Percentiles rank a stretch among this genome's conserved stretches.
phyloP scores from a whole-genome alignment of 2,797 vertebrate genomes.

The Coranthus polyacanthus region DNA sequence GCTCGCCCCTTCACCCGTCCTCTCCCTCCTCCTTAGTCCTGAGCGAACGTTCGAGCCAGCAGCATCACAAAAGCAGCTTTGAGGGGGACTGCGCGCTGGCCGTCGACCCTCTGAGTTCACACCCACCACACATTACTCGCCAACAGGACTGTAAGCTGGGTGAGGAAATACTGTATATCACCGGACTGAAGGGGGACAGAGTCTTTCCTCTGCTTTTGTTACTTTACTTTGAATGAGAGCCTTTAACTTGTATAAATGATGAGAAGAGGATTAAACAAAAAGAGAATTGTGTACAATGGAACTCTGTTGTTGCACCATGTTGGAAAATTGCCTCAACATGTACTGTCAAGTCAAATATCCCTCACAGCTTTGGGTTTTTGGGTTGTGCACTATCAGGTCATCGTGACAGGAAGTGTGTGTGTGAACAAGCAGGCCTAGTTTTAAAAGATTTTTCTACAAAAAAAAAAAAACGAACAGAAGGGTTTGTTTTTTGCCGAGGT shows the following conservation, averaged over 20 bases:
- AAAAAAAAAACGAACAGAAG: conserved; percentile 4
- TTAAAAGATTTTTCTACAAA: too few species aligned
- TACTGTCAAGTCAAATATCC: conserved; percentile 72
- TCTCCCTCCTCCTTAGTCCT: conserved; percentile 39
- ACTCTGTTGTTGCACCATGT: conserved; percentile 64
- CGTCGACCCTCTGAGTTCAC: conserved; percentile 74
- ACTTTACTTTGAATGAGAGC: conserved; percentile 29
- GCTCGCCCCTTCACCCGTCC: not conserved
- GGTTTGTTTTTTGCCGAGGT: conserved; percentile 17
- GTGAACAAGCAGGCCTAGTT: conserved; percentile 36
- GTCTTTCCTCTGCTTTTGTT: conserved; percentile 20
- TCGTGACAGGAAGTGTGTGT: conserved; percentile 48
- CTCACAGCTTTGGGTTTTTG: conserved; percentile 52
- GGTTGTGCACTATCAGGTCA: conserved; percentile 31
- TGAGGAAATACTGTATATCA: conserved; percentile 26
- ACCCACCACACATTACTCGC: conserved; percentile 74
- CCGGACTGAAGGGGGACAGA: conserved; percentile 4
- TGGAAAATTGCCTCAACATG: conserved; percentile 71
- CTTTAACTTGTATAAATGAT: conserved; percentile 31
- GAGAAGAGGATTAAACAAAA: conserved; percentile 47
- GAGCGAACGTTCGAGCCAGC: conserved; percentile 71
- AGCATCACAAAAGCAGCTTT: conserved; percentile 82
- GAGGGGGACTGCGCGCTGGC: conserved; percentile 57
- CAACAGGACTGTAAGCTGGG: conserved; percentile 46
- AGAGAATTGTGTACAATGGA: conserved; percentile 59